Percentiles rank a stretch among this genome's conserved stretches.
These are phyloP conservation scores for Dreissena rostriformis DNA, from an alignment of 1,140 invertebrate species.

Conservation along the genomic window DNA sequence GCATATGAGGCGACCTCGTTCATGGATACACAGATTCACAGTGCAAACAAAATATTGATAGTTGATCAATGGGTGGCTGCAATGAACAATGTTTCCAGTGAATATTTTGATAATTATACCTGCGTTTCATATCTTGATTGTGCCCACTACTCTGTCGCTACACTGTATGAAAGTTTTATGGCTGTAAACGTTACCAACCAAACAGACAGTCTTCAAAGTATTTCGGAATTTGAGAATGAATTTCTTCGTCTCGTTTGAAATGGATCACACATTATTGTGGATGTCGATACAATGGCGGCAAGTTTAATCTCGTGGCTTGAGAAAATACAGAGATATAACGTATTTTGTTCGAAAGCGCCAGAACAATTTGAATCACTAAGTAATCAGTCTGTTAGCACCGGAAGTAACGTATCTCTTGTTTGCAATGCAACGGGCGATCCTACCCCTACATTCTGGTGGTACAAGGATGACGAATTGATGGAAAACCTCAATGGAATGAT, in stretches of 20 bases:
- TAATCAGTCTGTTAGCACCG: neutral
- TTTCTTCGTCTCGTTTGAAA: too few relatives aligned
- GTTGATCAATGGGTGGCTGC: conserved; percentile 20
- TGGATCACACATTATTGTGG: neutral
- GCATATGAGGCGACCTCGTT: neutral
- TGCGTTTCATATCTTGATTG: conserved; percentile 37
- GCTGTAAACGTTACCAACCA: conserved; percentile 2
- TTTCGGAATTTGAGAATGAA: too few relatives aligned
- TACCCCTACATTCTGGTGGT: conserved; percentile 11
- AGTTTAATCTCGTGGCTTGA: neutral
- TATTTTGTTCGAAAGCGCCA: conserved; percentile 38
- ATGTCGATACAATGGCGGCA: neutral
- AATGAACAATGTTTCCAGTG: conserved; percentile 18
- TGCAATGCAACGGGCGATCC: conserved; percentile 18
- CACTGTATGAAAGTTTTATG: conserved; percentile 18
- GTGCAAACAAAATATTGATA: conserved; percentile 13
- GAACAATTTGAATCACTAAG: neutral
- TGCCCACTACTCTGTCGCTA: conserved; percentile 15
- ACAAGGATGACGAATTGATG: neutral
- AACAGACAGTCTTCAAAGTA: too few relatives aligned
- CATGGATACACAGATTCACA: conserved; percentile 2
- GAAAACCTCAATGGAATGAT: neutral
- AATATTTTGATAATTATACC: conserved; percentile 3
- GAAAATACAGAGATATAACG: neutral
- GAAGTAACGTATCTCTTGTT: neutral